These are phyloP conservation scores for Celastrina argiolus DNA, from an alignment of 2,888 invertebrate genomes.

Conservation along the genomic window DNA sequence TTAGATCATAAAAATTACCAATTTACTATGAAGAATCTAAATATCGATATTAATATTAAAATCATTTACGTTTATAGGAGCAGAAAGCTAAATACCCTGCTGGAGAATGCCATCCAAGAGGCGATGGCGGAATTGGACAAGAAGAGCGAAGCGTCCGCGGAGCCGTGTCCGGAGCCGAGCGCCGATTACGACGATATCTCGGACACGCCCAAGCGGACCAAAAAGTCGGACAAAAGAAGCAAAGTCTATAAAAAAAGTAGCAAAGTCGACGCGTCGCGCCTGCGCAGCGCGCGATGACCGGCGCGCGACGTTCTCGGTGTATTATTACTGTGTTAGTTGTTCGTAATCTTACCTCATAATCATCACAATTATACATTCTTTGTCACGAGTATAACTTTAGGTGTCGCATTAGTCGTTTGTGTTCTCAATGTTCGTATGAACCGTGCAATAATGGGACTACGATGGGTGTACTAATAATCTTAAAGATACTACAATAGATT, in stretches of 20 bases:
- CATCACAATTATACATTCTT: conserved; percentile 25
- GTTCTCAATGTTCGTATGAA: neutral
- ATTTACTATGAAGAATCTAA: conserved; percentile 2
- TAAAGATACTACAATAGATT: neutral
- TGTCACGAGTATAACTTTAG: conserved; percentile 24
- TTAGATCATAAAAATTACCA: conserved; percentile 26
- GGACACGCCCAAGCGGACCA: conserved; percentile 48
- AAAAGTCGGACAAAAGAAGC: conserved; percentile 51
- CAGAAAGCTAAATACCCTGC: conserved; percentile 92
- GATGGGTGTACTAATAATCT: neutral
- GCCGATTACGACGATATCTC: conserved; percentile 34
- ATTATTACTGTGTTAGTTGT: conserved; percentile 22
- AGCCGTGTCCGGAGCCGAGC: conserved; percentile 26
- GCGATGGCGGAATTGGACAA: conserved; percentile 93
- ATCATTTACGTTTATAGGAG: conserved; percentile 79
- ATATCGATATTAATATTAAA: neutral
- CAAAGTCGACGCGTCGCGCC: conserved; percentile 54
- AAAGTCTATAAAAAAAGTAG: conserved; percentile 48
- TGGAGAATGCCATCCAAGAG: conserved; percentile 95
- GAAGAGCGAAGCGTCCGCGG: conserved; percentile 59
- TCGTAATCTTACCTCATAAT: conserved; percentile 25
- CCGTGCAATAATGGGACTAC: conserved; percentile 16
- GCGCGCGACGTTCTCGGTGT: neutral
- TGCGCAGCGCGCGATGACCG: conserved; percentile 74
- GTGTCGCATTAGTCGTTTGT: conserved; percentile 22